phyloP scores from a whole-genome alignment of 2,113 vertebrate genomes.

The Thamnophis sirtalis region DNA sequence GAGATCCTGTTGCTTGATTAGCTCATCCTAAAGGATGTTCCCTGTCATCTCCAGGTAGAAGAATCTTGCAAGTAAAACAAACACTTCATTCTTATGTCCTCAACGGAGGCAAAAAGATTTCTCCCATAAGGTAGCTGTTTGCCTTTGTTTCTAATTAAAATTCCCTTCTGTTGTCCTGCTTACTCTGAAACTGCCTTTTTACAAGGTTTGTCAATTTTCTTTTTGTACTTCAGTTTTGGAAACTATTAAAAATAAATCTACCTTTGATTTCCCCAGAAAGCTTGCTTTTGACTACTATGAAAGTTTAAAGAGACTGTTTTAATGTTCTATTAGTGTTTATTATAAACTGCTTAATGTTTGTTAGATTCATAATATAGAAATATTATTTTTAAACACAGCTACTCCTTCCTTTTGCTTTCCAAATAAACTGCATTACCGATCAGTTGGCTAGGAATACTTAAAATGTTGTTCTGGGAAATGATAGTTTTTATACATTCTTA shows the following conservation, averaged over 20 bases:
- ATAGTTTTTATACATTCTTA: background rate
- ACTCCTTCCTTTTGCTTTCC: background rate
- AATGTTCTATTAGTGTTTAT: background rate
- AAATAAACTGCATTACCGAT: background rate
- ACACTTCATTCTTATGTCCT: background rate
- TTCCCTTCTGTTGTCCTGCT: background rate
- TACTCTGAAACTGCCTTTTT: background rate
- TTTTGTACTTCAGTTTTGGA: background rate
- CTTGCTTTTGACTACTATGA: background rate
- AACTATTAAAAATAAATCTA: background rate
- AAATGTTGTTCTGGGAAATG: background rate
- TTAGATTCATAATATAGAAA: background rate
- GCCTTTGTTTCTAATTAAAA: background rate
- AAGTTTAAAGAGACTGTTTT: background rate
- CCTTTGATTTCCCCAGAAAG: background rate
- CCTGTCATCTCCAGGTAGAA: background rate
- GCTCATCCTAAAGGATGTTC: background rate
- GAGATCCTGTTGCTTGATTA: background rate
- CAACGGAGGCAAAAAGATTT: background rate
- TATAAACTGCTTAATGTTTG: background rate
- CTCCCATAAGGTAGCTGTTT: background rate
- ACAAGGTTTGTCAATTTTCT: background rate
- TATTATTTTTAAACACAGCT: background rate
- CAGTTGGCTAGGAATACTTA: background rate
- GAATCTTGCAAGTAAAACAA: background rate